Conservation (phyloP, 2,113 vertebrate species). For the Sorex fumeus region DNA sequence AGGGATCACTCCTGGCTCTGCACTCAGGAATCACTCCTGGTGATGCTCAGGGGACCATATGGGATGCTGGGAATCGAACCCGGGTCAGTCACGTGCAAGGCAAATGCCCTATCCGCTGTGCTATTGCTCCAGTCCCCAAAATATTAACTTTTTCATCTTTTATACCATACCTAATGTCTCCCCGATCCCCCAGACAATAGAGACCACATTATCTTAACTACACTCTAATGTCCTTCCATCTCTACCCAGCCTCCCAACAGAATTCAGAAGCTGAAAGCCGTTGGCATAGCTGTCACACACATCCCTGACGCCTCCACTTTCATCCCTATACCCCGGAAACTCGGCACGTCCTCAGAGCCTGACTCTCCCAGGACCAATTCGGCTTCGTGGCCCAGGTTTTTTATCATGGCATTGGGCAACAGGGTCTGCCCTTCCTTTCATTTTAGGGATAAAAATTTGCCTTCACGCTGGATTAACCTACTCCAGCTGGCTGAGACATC, state of each 20-base stretch:
- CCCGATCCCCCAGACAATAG: background rate
- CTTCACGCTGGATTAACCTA: background rate
- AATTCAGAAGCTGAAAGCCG: background rate
- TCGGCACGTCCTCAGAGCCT: background rate
- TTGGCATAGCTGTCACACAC: background rate
- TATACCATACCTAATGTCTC: background rate
- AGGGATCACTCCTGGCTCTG: no score
- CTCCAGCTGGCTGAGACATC: background rate
- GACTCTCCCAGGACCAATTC: background rate
- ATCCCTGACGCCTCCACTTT: background rate
- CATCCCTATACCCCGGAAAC: accelerated
- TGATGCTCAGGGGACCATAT: no score
- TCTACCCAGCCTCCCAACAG: background rate
- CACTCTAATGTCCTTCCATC: no score
- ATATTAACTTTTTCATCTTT: background rate
- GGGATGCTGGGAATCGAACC: no score
- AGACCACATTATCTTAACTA: background rate
- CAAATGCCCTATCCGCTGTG: no score
- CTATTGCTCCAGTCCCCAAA: no score
- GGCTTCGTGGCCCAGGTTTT: background rate
- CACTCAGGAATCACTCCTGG: no score
- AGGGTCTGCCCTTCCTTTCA: background rate
- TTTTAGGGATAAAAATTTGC: background rate
- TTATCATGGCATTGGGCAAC: accelerated
- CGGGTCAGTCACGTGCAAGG: no score